These are phyloP conservation scores for Anarhynchus alexandrinus DNA, from an alignment of 2,113 vertebrate species.

Conservation along the genomic window DNA sequence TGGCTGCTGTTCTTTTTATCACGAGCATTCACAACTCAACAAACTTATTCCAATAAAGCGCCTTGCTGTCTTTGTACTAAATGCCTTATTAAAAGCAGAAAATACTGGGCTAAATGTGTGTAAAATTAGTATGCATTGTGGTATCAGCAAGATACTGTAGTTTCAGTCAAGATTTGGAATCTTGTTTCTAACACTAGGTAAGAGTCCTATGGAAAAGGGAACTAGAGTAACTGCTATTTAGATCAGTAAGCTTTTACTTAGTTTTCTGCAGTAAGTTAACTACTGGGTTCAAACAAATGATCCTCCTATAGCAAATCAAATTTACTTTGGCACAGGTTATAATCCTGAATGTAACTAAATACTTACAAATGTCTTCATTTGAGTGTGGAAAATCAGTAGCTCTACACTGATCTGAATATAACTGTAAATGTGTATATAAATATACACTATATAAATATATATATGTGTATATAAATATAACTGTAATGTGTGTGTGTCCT, in stretches of 20 bases:
- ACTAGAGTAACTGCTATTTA: background rate
- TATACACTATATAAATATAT: too few relatives aligned
- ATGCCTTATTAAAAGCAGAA: background rate
- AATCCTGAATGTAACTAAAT: background rate
- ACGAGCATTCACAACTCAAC: background rate
- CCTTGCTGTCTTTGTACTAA: background rate
- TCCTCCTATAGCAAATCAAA: background rate
- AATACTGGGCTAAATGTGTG: background rate
- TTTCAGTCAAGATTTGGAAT: background rate
- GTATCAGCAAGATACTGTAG: background rate
- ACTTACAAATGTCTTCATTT: background rate
- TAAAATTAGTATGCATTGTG: background rate
- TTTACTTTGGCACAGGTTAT: background rate
- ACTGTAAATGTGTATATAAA: background rate
- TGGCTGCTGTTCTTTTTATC: background rate
- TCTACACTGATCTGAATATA: background rate
- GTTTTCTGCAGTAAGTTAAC: background rate
- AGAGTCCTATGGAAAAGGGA: background rate
- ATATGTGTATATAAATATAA: background rate
- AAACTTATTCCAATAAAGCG: background rate
- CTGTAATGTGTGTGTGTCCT: background rate
- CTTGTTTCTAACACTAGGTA: background rate
- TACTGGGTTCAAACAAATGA: background rate
- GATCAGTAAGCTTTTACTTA: background rate
- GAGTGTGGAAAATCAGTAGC: background rate